phyloP scores from a whole-genome alignment of 2,888 invertebrate genomes.

The Epistrophe eligans region DNA sequence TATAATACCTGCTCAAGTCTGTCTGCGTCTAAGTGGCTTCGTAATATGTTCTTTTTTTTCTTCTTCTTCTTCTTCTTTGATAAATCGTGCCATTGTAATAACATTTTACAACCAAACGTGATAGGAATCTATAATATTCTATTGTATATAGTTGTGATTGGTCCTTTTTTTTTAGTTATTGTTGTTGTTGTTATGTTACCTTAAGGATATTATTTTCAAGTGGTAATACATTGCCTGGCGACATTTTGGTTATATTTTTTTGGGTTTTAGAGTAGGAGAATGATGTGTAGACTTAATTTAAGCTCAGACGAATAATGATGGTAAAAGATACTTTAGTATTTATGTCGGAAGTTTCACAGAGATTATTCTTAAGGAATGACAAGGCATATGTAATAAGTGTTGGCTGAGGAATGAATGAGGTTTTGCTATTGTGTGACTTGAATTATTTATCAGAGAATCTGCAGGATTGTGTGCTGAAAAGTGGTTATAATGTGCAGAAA shows the following conservation, averaged over 20 bases:
- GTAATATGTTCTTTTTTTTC: not conserved
- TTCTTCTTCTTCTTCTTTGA: constrained; percentile 2
- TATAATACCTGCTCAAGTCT: constrained; percentile 14
- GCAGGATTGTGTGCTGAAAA: constrained; percentile 5
- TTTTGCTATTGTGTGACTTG: constrained; percentile 20
- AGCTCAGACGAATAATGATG: constrained; percentile 7
- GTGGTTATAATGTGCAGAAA: constrained; percentile 8
- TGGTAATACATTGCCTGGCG: constrained; percentile 24
- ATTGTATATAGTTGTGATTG: constrained; percentile 17
- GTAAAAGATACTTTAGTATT: constrained; percentile 32
- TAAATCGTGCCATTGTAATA: constrained; percentile 48
- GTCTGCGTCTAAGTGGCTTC: constrained; percentile 30
- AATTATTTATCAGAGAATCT: constrained; percentile 14
- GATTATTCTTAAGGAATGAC: constrained; percentile 12
- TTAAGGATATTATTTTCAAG: constrained; percentile 39
- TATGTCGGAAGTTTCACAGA: constrained; percentile 25
- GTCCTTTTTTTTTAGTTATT: constrained; percentile 5
- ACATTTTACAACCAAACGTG: constrained; percentile 51
- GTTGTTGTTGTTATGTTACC: not conserved
- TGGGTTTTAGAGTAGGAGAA: not conserved
- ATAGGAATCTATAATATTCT: constrained; percentile 41
- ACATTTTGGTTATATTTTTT: not conserved
- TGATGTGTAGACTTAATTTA: constrained; percentile 19
- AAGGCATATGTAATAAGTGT: not conserved
- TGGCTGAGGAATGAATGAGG: not conserved